Evolutionary conservation across 2,113 vertebrate genomes (phyloP), one percentile per base, ranked within the genome.

Genomic region (Diphyllodes magnificus): DNA sequence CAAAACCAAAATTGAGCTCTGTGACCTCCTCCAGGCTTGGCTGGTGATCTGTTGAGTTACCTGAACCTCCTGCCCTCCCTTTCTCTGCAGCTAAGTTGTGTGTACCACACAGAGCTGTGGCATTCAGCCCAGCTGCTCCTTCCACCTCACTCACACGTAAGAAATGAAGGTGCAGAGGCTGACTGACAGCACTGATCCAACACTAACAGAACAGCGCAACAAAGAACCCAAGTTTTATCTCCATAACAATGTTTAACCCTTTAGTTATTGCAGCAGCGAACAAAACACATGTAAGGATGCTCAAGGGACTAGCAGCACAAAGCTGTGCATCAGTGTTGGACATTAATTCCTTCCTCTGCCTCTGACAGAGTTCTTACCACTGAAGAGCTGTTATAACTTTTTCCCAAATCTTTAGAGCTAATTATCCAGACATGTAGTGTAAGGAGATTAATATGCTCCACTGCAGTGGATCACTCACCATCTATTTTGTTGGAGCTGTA

Each of bases 401-500:
- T 40, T 3, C 33, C 37, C 49, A 61, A 47, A 49, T 33, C 45
- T 81, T 68, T 7, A 81, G 13, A 27, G 13, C 16, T 91, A 18
- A 76, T 93, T 84, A 89, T 70, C n/a, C 56, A 71, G 30, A 65
- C 53, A 49, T 9, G 13, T 7, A 73, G 60, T 2, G 2, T 19
- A 91, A 56, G 31, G 25, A 94, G 25, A 87, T 39, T 15, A 92
- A 51, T 23, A 80, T 2, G 15, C 51, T 60, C 30, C 53, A 28
- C 28, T 71, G 69, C 57, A 81, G 73, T 28, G 65, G 33, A 20
- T 73, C 93, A 98, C 99, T 97, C 98, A 99, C 99, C 99, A 88
- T 99, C 99, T 78, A 99, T 99, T 98, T 99, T 99, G 98, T 99
- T 99, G 95, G 99, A 99, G 94, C 99, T 99, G 98, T 99, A 99